These are phyloP conservation scores for Elanus axillaris DNA, from an alignment of 2,113 vertebrate species.

Conservation along the genomic window DNA sequence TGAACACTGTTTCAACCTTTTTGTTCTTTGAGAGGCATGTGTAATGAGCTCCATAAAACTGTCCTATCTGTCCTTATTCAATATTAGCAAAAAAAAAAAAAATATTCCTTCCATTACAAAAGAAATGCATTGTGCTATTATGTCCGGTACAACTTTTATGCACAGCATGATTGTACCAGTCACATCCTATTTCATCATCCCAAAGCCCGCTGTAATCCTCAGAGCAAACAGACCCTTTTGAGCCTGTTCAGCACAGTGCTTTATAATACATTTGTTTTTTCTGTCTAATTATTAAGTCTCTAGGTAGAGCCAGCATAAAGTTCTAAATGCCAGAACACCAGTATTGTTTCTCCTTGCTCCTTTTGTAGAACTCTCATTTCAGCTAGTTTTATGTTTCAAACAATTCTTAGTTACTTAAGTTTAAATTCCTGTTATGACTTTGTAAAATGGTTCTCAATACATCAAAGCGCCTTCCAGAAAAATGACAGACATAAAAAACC, in stretches of 20 bases:
- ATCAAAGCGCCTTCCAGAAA: neutral
- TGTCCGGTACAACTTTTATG: neutral
- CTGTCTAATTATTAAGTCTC: conserved; percentile 12
- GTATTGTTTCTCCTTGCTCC: neutral
- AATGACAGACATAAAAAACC: neutral
- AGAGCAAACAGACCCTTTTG: neutral
- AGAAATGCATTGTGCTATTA: conserved; percentile 5
- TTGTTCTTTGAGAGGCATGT: conserved; percentile 5
- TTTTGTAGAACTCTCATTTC: neutral
- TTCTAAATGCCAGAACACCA: neutral
- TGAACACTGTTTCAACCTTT: neutral
- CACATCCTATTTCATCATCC: conserved; percentile 7
- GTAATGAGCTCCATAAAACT: conserved; percentile 23
- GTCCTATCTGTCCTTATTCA: conserved; percentile 4
- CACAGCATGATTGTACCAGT: conserved; percentile 4
- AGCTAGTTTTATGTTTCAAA: neutral
- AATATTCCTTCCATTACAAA: neutral
- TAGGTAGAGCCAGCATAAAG: neutral
- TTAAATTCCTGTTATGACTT: neutral
- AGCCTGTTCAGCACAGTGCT: neutral
- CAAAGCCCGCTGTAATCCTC: neutral
- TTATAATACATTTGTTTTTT: neutral
- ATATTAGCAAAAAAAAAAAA: conserved; percentile 4
- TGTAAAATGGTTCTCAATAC: neutral
- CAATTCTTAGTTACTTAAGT: neutral